Percentiles rank a stretch among this genome's conserved stretches.
These are phyloP conservation scores for Tetragnatha montana DNA, from an alignment of 2,888 invertebrate genomes.

Conservation along the genomic window DNA sequence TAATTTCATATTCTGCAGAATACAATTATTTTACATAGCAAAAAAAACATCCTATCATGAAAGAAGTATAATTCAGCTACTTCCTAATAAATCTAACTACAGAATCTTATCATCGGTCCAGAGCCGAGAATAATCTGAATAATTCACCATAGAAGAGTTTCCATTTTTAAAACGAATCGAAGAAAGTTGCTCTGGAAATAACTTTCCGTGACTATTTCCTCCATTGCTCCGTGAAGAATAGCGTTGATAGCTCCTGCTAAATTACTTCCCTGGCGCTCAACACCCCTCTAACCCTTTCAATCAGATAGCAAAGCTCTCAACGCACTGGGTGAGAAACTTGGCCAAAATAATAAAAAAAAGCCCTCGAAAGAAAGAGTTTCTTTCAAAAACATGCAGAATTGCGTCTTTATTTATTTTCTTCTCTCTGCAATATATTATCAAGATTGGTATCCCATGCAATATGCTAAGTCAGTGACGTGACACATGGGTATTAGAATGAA, in stretches of 20 bases:
- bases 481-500: constrained; percentile 26
- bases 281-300: not conserved
- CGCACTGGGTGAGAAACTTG: not conserved
- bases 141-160: too few species aligned
- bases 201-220: not conserved
- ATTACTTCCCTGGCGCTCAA: not conserved
- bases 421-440: constrained; percentile 35
- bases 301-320: constrained; percentile 12
- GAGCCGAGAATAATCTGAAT: too few species aligned
- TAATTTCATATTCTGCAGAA: not conserved
- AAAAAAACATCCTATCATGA: too few species aligned
- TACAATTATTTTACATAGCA: not conserved
- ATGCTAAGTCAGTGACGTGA: constrained; percentile 55
- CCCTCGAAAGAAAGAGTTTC: not conserved
- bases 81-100: too few species aligned
- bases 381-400: constrained; percentile 30
- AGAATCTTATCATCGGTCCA: too few species aligned
- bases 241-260: not conserved
- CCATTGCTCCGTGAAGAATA: not conserved
- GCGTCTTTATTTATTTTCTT: constrained; percentile 37
- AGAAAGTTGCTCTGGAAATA: too few species aligned
- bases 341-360: not conserved
- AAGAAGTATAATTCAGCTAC: too few species aligned
- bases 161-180: too few species aligned
- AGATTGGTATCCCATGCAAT: constrained; percentile 36